Evolutionary conservation across 2,797 vertebrate species (phyloP).

Genomic region (Hippoglossus hippoglossus): DNA sequence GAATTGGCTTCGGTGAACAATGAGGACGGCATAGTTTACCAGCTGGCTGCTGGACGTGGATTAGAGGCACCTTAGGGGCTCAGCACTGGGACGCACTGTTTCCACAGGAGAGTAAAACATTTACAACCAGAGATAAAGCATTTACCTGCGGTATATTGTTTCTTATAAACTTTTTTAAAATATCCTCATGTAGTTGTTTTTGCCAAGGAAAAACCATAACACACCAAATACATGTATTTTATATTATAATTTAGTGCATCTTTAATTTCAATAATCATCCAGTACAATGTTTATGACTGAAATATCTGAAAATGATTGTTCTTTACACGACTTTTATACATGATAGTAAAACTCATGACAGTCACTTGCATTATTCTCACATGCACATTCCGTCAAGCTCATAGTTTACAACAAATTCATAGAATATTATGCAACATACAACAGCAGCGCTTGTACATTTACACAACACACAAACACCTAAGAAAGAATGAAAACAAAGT

Average conservation of each 20-base stretch:
- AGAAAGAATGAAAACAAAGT: constrained; percentile 54
- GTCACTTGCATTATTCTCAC: constrained; percentile 53
- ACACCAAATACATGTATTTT: not conserved
- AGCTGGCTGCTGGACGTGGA: constrained; percentile 78
- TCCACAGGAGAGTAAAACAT: constrained; percentile 51
- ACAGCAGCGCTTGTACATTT: constrained; percentile 63
- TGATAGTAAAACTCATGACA: constrained; percentile 49
- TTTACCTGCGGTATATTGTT: constrained; percentile 14
- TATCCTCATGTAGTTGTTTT: not conserved
- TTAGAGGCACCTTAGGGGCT: constrained; percentile 82
- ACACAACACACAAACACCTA: constrained; percentile 59
- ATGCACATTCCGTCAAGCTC: constrained; percentile 57
- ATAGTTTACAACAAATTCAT: constrained; percentile 60
- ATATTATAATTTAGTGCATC: constrained; percentile 75
- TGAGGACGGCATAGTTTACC: constrained; percentile 80
- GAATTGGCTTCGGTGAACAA: constrained; percentile 84
- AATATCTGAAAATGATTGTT: constrained; percentile 68
- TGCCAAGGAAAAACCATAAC: constrained; percentile 3
- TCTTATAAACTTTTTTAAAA: constrained; percentile 11
- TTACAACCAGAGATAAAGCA: constrained; percentile 36
- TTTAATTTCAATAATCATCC: constrained; percentile 75
- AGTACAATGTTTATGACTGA: constrained; percentile 63
- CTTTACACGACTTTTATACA: constrained; percentile 67
- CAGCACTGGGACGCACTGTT: constrained; percentile 38
- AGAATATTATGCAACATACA: constrained; percentile 65